phyloP scores from a whole-genome alignment of 2,888 invertebrate species.

The Troilus luridus region DNA sequence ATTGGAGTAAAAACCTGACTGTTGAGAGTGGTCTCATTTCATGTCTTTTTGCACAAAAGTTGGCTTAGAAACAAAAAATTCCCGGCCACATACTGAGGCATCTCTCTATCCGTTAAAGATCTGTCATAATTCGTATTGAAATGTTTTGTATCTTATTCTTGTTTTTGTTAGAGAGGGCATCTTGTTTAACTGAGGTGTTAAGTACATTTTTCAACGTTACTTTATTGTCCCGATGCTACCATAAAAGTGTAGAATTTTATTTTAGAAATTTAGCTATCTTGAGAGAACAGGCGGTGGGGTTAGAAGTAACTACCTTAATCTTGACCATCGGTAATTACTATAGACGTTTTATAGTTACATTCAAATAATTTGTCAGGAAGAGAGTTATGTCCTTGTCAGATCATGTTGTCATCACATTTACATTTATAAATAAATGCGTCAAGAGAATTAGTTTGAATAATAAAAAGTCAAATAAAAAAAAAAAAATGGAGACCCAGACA shows the following conservation, averaged over 20 bases:
- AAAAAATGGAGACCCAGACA: neutral
- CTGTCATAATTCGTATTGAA: too few species aligned
- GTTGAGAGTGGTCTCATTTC: too few species aligned
- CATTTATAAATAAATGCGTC: constrained; percentile 13
- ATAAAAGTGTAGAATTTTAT: neutral
- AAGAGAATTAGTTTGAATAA: constrained; percentile 28
- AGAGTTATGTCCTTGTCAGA: neutral
- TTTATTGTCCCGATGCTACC: too few species aligned
- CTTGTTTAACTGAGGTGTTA: too few species aligned
- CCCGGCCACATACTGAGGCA: too few species aligned
- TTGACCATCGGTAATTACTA: neutral
- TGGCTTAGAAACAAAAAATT: too few species aligned
- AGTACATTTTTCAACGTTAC: too few species aligned
- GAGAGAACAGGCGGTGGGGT: neutral
- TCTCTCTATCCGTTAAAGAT: too few species aligned
- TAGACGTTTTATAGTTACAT: neutral
- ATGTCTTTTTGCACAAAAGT: too few species aligned
- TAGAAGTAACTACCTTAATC: neutral
- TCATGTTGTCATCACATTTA: constrained; percentile 26
- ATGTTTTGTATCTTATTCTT: too few species aligned
- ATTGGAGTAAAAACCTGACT: too few species aligned
- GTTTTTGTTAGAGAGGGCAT: too few species aligned
- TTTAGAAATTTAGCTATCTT: neutral
- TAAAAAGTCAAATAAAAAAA: constrained; percentile 19
- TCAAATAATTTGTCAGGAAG: constrained; percentile 15